These are phyloP conservation scores for Coregonus clupeaformis DNA, from an alignment of 2,113 vertebrate species.

Conservation along the genomic window DNA sequence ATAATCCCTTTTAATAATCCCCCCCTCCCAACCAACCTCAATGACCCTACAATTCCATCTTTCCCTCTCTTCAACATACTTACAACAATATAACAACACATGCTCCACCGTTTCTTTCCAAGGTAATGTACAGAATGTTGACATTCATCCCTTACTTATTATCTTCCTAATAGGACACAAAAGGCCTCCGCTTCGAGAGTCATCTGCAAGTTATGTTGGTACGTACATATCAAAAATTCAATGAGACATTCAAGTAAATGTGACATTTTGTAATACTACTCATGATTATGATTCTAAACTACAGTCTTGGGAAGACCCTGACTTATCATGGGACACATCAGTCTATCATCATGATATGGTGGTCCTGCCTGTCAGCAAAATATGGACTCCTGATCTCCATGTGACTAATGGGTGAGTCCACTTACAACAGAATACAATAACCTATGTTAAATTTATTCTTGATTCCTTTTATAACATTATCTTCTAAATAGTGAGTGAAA, in stretches of 20 bases:
- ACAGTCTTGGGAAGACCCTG: constrained; percentile 68
- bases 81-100: no score
- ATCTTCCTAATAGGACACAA: constrained; percentile 61
- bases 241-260: background rate
- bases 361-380: constrained; percentile 56
- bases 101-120: no score
- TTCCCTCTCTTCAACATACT: background rate
- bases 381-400: constrained; percentile 70
- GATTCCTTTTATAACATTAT: no score
- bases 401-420: constrained; percentile 68
- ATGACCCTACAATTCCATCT: no score
- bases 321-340: constrained; percentile 57
- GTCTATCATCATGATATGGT: constrained; percentile 43
- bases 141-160: no score
- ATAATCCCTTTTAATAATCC: no score
- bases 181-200: constrained; percentile 51
- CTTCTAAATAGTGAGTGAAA: no score
- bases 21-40: no score
- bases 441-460: no score
- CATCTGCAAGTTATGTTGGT: constrained; percentile 52
- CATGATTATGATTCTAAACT: background rate
- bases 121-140: no score
- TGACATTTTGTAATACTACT: background rate
- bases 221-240: constrained; percentile 17
- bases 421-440: background rate